These are phyloP conservation scores for Musca domestica DNA, from an alignment of 1,140 invertebrate species.

Conservation along the genomic window DNA sequence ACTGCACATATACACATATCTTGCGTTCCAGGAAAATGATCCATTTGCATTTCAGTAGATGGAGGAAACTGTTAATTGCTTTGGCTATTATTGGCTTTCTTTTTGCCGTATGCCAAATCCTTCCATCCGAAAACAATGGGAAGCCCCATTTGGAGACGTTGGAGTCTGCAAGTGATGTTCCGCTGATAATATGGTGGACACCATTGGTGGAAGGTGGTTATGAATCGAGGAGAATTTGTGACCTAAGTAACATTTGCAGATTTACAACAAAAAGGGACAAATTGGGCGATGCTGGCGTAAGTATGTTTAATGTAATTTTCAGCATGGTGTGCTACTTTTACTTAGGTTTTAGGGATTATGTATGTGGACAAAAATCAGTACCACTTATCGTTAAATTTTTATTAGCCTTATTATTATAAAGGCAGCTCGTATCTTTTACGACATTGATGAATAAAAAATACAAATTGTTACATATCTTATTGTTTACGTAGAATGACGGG, in stretches of 20 bases:
- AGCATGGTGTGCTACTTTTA: no score
- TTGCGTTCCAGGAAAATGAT: background rate
- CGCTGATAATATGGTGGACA: slow-evolving; percentile 18
- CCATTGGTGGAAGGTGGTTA: background rate
- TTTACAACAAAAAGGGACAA: background rate
- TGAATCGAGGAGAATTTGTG: background rate
- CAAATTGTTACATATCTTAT: no score
- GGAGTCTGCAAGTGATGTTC: background rate
- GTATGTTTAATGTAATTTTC: background rate
- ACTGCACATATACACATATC: no score
- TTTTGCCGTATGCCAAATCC: background rate
- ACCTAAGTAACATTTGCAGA: background rate
- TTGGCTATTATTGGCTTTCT: background rate
- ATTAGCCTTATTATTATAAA: no score
- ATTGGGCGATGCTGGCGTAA: background rate
- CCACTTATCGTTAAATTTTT: no score
- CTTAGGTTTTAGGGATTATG: no score
- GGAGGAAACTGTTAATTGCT: slow-evolving; percentile 1
- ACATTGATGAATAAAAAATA: no score
- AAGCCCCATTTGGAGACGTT: background rate
- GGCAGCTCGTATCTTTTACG: no score
- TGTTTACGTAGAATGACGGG: no score
- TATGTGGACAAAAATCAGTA: no score
- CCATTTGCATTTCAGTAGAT: background rate
- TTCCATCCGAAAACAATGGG: background rate